These are phyloP conservation scores for Ellobium chinense DNA, from an alignment of 2,888 invertebrate species.

Conservation along the genomic window DNA sequence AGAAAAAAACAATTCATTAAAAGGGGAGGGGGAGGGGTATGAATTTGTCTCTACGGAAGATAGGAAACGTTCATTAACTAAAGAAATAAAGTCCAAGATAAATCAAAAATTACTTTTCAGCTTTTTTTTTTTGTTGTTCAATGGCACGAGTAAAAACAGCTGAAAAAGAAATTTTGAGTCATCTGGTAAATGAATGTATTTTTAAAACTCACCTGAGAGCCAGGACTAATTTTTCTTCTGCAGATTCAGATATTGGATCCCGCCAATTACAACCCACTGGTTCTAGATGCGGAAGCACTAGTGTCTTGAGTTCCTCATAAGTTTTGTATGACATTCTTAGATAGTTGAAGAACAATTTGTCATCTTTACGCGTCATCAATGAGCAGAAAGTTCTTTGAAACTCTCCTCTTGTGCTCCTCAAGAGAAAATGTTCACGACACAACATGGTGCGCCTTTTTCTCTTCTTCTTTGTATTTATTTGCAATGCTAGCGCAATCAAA, in stretches of 20 bases:
- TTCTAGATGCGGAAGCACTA: constrained; percentile 19
- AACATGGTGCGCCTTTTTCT: constrained; percentile 10
- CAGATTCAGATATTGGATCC: not conserved
- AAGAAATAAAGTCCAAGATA: too few relatives aligned
- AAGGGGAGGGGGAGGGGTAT: not conserved
- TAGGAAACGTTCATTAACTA: too few relatives aligned
- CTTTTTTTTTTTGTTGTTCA: too few relatives aligned
- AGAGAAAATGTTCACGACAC: not conserved
- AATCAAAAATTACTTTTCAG: too few relatives aligned
- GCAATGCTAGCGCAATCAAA: not conserved
- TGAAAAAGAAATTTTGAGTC: too few relatives aligned
- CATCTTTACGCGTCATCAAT: not conserved
- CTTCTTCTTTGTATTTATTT: not conserved
- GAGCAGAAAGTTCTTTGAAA: not conserved
- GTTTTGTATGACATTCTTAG: not conserved
- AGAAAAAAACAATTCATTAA: too few relatives aligned
- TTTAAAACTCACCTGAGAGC: constrained; percentile 3
- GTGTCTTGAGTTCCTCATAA: not conserved
- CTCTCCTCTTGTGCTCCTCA: not conserved
- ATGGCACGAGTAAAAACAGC: too few relatives aligned
- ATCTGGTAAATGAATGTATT: not conserved
- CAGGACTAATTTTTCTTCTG: constrained; percentile 24
- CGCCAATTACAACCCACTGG: constrained; percentile 11
- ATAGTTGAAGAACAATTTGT: not conserved
- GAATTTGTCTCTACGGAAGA: too few relatives aligned